Evolutionary conservation across 2,888 invertebrate species (phyloP), one percentile per base, ranked within the genome.

Genomic region (Cyclophora punctaria): DNA sequence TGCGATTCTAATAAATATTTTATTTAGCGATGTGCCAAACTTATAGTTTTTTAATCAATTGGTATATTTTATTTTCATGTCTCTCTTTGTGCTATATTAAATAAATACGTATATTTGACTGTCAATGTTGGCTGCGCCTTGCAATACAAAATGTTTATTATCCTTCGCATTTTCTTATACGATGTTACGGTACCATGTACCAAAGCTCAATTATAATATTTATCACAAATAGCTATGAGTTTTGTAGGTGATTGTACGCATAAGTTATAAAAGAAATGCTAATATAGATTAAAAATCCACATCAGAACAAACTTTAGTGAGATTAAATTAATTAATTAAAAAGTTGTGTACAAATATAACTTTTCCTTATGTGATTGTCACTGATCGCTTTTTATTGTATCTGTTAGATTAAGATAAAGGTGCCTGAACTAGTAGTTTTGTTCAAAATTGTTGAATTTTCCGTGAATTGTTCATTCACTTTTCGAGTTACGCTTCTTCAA

Each of bases 331-430:
- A 37, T 37, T 37, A 37, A 37, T 37, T 37, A 37, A 37, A 4
- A 37, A 37, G 4, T 37, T 37, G 5, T 37, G 37, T 37, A 37
- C 5, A 5, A 43, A 41, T 45, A 50, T 46, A 20, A 33, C 42
- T 44, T 49, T 35, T 44, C n/a, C 2, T 34, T 49, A 20, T 7
- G 44, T 41, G 7, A 35, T 33, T 4, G 46, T 51, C 42, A 35
- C 7, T 33, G 6, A 48, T 49, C 33, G 34, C 48, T 51, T 45
- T 47, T 41, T 34, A 51, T 55, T 57, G 57, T 58, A 33, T 47
- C 66, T 67, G 58, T 73, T 82, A 83, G 80, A 69, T 72, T 85
- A 83, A 83, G 80, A 78, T 68, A 77, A 82, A 59, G 76, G 84
- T 85, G 85, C 84, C 83, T 83, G 68, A 74, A 75, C 69, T 72